phyloP scores from a whole-genome alignment of 2,113 vertebrate species.

The Gymnogyps californianus region DNA sequence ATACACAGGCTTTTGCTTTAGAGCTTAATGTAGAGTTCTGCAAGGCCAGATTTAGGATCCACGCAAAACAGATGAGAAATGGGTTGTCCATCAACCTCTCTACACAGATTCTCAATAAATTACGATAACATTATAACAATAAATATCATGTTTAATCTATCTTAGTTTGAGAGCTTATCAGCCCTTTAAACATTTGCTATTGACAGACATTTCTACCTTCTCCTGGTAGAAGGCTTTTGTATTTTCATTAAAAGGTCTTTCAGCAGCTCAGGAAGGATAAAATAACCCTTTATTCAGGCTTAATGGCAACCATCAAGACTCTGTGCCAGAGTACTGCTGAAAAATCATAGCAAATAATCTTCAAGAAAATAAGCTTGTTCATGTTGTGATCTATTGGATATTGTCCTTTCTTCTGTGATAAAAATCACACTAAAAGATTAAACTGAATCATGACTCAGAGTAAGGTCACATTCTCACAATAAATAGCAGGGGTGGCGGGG shows the following conservation, averaged over 20 bases:
- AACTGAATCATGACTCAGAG: neutral
- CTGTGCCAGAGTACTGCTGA: neutral
- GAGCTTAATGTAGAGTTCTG: neutral
- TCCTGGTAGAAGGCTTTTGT: neutral
- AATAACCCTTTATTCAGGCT: neutral
- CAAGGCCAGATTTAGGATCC: neutral
- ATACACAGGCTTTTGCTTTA: neutral
- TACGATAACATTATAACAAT: neutral
- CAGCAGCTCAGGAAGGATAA: neutral
- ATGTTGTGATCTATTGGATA: neutral
- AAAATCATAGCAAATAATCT: neutral
- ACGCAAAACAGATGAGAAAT: neutral
- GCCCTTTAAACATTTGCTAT: neutral
- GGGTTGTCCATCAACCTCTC: neutral
- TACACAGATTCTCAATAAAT: neutral
- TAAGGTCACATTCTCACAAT: neutral
- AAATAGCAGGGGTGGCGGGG: neutral
- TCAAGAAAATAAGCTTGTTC: neutral
- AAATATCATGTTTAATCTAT: neutral
- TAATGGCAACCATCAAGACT: neutral
- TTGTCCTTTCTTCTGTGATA: neutral
- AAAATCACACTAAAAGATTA: neutral
- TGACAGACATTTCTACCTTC: neutral
- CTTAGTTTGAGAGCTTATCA: neutral
- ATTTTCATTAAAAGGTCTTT: neutral